Base-by-base conservation (phyloP, 2,888 invertebrate species). In the Iselma pallidipennis region DNA sequence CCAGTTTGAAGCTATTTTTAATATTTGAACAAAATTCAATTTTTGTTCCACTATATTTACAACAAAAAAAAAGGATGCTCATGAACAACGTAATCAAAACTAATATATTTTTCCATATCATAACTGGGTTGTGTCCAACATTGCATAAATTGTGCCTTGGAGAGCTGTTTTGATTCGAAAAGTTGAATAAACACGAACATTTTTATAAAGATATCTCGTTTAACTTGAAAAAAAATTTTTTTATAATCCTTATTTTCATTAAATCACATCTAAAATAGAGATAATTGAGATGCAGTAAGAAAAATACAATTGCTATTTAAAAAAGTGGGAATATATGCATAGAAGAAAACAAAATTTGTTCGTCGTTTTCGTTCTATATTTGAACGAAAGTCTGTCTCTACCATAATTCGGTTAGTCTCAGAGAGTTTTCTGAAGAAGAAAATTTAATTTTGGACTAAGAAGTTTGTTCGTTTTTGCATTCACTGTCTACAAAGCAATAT, bases 181-280 rank as follows among this genome's bases (percentile, higher is more conserved):
- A 57, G 53, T 48, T 52, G 52, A 52, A 61, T 61, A 61, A 61
- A 57, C 57, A 57, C 57, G 49, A 52, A 53, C 53, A 49, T 37
- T 52, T 57, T 56, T n/a, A n/a, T n/a, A 57, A 28, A 55, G 49
- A 50, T 52, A 37, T 52, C 45, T 53, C 42, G 50, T 26, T 61
- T 61, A 4, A n/a, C 31, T 25, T 16, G 16, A 37, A 2, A 37
- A 29, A 52, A 50, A 55, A 49, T 42, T 28, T 31, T 59, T 59
- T 55, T 50, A 51, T 28, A 55, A 59, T 42, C 29, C 45, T 28
- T n/a, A n/a, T n/a, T n/a, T n/a, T n/a, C n/a, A n/a, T n/a, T n/a
- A 37, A 9, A 33, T 33, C 10, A 16, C 3, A 12, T 23, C 4
- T 49, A 23, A 2, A 7, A 25, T 49, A 49, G 21, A 26, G 21